A percentile compares a stretch with the other conserved stretches of the same genome.
Evolutionary conservation across 2,797 vertebrate species (phyloP).

Genomic region (Florisuga fusca): DNA sequence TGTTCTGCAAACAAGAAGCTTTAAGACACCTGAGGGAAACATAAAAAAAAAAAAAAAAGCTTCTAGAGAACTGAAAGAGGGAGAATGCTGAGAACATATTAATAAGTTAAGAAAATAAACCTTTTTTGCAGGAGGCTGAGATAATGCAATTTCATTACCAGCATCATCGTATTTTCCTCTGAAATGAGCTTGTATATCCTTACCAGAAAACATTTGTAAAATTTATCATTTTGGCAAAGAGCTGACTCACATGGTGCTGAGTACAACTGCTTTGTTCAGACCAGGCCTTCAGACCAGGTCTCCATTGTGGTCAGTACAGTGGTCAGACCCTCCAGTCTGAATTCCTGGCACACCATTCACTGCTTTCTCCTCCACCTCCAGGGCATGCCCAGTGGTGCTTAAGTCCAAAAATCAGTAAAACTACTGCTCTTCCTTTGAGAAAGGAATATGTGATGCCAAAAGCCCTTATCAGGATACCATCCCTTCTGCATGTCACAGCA

Average conservation of each 20-base stretch:
- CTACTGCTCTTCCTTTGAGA: neutral
- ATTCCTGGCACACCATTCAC: neutral
- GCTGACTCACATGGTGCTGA: neutral
- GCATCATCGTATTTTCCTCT: neutral
- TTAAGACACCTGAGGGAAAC: conserved; percentile 48
- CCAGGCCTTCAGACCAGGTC: neutral
- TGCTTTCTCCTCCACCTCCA: neutral
- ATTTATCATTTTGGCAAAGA: neutral
- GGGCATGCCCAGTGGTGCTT: neutral
- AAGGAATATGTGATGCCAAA: neutral
- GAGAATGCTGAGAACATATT: neutral
- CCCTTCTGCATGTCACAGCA: neutral
- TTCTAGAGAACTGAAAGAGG: neutral
- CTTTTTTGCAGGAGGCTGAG: neutral
- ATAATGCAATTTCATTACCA: neutral
- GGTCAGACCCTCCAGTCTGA: accelerated
- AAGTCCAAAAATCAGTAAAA: neutral
- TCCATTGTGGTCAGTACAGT: accelerated
- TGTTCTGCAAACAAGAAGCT: conserved; percentile 26
- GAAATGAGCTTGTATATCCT: neutral
- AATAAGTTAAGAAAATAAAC: neutral
- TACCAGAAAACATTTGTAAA: neutral
- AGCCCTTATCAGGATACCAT: accelerated
- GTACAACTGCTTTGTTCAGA: neutral
- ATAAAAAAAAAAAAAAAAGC: neutral